Base-by-base conservation (phyloP, 2,113 vertebrate species). In the Melanotaenia duboulayi region DNA sequence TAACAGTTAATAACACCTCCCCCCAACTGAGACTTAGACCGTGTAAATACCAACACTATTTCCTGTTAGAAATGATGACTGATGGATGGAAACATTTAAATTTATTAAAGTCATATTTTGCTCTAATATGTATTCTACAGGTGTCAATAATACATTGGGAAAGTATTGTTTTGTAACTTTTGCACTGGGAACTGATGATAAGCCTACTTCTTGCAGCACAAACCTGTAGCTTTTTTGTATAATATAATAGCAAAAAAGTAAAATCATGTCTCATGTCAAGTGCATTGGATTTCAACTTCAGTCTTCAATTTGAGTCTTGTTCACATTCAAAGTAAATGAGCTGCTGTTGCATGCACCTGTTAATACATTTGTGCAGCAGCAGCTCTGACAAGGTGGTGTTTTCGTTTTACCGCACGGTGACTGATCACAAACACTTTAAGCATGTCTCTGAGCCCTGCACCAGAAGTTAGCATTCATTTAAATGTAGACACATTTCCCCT, bases 401-500 rank as follows among this genome's bases (percentile, higher is more conserved):
- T 63, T 16, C 12, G 20, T 25, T 71, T 65, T 61, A 60, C 35
- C 55, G 16, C 76, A 56, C 22, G 25, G 19, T 52, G 6, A 68
- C 50, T 72, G 54, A 73, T 56, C 25, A 56, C 55, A 77, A 16
- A 59, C 37, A 68, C 59, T 67, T 50, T 23, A 62, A 52, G 54
- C 4, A 2, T 66, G 61, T 40, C 64, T 28, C 16, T 25, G 28
- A 65, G 10, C 22, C 14, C 40, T 35, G 52, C 8, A 54, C 20
- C 0, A 40, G 22, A 62, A 22, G 52, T 14, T 37, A 65, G 65
- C 35, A 11, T 16, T 28, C 40, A 64, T 66, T 58, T 49, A 60
- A 69, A 64, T 19, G 20, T 28, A 25, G 65, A 56, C 67, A 50
- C 39, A 51, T 77, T 71, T 79, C 84, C 85, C 50, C 81, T 87